These are phyloP conservation scores for Premnoplex brunnescens DNA, from an alignment of 2,797 vertebrate genomes.

Conservation along the genomic window DNA sequence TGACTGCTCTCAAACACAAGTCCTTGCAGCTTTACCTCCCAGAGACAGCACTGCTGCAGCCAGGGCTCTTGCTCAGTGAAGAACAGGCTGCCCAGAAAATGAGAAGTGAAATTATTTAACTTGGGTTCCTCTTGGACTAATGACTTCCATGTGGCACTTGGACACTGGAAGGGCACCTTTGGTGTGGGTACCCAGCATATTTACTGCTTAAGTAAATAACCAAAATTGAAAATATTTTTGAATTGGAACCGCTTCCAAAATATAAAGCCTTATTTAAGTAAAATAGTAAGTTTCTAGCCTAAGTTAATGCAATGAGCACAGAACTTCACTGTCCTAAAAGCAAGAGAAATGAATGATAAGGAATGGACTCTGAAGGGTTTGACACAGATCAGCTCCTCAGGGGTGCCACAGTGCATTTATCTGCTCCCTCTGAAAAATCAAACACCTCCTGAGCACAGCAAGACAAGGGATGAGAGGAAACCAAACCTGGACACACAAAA, in stretches of 20 bases:
- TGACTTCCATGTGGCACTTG: not conserved
- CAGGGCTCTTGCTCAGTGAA: not conserved
- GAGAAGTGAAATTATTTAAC: not conserved
- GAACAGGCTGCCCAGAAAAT: not conserved
- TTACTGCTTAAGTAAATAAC: not conserved
- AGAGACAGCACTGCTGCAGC: not conserved
- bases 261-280: not conserved
- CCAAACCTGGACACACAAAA: not conserved
- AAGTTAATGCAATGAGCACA: not conserved
- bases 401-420: fast-evolving
- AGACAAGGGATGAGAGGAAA: not conserved
- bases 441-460: not conserved
- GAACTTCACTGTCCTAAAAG: not conserved
- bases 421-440: not conserved
- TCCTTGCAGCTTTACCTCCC: not conserved
- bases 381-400: not conserved
- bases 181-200: fast-evolving
- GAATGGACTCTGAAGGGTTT: not conserved
- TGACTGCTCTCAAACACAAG: not conserved
- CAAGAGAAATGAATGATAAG: not conserved
- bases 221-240: not conserved
- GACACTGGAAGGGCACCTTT: not conserved
- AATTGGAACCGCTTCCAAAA: not conserved
- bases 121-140: not conserved
- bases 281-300: not conserved